Percentiles rank a stretch among this genome's conserved stretches.
Evolutionary conservation across 30 jellyfish, hydroid and myxozoan genomes (phyloP).

Genomic region (Hydractinia echinata): DNA sequence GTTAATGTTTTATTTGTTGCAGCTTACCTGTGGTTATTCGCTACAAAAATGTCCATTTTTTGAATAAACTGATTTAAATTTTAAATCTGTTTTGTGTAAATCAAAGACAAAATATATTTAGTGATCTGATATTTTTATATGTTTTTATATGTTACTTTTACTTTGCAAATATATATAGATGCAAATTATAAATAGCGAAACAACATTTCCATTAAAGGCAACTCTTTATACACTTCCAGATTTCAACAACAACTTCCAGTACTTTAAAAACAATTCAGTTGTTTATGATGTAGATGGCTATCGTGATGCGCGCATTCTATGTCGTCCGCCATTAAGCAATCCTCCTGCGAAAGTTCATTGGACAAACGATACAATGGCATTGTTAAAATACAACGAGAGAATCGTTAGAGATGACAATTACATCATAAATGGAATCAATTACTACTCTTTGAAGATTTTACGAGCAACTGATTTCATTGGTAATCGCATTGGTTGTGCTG

Average conservation of each 20-base stretch:
- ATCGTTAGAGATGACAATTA: constrained; percentile 3
- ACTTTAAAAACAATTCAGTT: not conserved
- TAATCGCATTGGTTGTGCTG: constrained; percentile 18
- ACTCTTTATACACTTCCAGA: not conserved
- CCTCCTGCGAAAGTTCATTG: constrained; percentile 31
- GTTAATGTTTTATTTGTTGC: too few relatives aligned
- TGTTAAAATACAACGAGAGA: not conserved
- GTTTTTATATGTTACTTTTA: too few relatives aligned
- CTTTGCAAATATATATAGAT: too few relatives aligned
- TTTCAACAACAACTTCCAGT: not conserved
- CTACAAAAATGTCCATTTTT: too few relatives aligned
- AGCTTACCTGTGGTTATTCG: too few relatives aligned
- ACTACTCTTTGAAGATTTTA: not conserved
- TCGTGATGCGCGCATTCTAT: constrained; percentile 11
- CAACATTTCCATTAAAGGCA: too few relatives aligned
- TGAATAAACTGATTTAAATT: too few relatives aligned
- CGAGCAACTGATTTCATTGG: constrained; percentile 11
- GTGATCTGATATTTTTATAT: too few relatives aligned
- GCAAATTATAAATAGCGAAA: too few relatives aligned
- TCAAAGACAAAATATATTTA: too few relatives aligned
- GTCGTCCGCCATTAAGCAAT: constrained; percentile 21
- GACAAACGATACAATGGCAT: constrained; percentile 5
- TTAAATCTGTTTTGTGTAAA: too few relatives aligned
- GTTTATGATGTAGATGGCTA: not conserved
- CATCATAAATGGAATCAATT: not conserved